phyloP scores from a whole-genome alignment of 92 coral and sea anemone species.

The Parazoanthus swiftii region DNA sequence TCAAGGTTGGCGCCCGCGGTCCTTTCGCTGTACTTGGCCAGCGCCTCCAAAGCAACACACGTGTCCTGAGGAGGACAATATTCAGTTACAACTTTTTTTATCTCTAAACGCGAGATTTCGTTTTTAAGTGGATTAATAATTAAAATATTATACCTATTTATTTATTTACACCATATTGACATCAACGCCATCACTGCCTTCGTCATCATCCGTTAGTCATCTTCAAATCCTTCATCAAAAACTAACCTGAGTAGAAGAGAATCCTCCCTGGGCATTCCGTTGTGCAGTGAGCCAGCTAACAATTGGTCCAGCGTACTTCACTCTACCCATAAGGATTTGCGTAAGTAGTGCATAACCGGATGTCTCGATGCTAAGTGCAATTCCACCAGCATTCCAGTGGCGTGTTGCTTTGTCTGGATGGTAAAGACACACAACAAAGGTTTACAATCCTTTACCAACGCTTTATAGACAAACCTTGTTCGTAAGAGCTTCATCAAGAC shows the following conservation, averaged over 20 bases:
- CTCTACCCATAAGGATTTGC: slow-evolving; percentile 75
- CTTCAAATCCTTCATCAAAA: neutral
- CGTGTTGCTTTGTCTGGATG: slow-evolving; percentile 72
- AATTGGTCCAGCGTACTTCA: slow-evolving; percentile 93
- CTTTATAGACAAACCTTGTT: neutral
- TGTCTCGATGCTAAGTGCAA: slow-evolving; percentile 92
- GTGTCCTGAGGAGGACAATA: slow-evolving; percentile 62
- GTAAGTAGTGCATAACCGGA: slow-evolving; percentile 89
- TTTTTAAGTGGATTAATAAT: too few relatives aligned
- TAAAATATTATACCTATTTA: too few relatives aligned
- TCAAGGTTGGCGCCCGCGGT: slow-evolving; percentile 74
- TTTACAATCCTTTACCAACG: neutral
- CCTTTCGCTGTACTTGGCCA: slow-evolving; percentile 85
- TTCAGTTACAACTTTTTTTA: too few relatives aligned
- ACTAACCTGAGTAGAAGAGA: slow-evolving; percentile 94
- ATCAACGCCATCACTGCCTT: too few relatives aligned
- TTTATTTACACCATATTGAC: too few relatives aligned
- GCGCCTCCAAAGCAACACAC: slow-evolving; percentile 90
- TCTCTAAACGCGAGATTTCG: too few relatives aligned
- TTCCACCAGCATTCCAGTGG: slow-evolving; percentile 92
- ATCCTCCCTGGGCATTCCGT: slow-evolving; percentile 86
- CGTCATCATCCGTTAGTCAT: too few relatives aligned
- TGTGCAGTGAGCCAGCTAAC: slow-evolving; percentile 94
- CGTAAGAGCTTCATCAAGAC: neutral
- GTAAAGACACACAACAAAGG: neutral